Evolutionary conservation across 2,113 vertebrate genomes (phyloP), one percentile per base, ranked within the genome.

Genomic region (Spea bombifrons): DNA sequence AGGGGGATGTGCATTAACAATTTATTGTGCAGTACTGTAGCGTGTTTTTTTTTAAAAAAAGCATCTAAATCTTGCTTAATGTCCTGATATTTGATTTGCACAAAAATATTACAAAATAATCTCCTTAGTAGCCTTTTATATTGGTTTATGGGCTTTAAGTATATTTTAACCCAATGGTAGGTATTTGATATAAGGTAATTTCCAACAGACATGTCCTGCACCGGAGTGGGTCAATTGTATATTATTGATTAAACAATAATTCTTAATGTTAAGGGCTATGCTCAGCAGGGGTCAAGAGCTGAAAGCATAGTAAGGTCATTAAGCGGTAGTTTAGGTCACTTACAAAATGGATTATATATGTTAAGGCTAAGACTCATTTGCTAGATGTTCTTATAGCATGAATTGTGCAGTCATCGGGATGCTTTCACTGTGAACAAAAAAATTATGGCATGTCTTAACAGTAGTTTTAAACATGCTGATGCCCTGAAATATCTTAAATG

Each of bases 1-100:
- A 83, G 81, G 78, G 67, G 1, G 75, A 73, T 88, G 86, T 82
- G 83, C 84, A 83, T 84, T 66, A 45, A 0, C 69, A 83, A 78
- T 82, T 64, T 44, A 77, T 78, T 88, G 87, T 87, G 45, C 53
- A 55, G 9, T 76, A 13, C 72, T 45, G 46, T 48, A 59, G 10
- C 1, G 45, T 70, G 72, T 78, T 76, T n/a, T n/a, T n/a, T n/a
- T n/a, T n/a, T 80, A 72, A 82, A 67, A 68, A 30, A 30, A 30
- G 2, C 30, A 6, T 73, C 55, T 57, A 73, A 73, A 57, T 66
- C n/a, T 17, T 66, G 4, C 53, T 73, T 16, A 10, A n/a, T 7
- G 57, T 47, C 44, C 43, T 49, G 43, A 73, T 73, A 59, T 71
- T 78, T 78, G 13, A 67, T 73, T 46, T 57, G 43, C n/a, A 70